Percentiles rank a stretch among this genome's conserved stretches.
phyloP scores from a whole-genome alignment of 2,113 vertebrate genomes.

The Laterallus jamaicensis region DNA sequence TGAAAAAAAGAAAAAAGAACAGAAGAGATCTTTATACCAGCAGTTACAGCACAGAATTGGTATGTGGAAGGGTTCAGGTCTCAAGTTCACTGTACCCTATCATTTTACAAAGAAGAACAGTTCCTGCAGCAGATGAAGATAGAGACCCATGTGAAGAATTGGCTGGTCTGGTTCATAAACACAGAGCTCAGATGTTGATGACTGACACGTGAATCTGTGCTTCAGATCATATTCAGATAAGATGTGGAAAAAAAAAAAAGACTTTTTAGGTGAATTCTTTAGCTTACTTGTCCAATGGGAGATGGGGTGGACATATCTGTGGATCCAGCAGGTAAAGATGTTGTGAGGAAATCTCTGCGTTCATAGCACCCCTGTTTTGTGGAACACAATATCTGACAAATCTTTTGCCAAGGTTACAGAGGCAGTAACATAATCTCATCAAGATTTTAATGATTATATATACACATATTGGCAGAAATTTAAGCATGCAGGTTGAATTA shows the following conservation, averaged over 20 bases:
- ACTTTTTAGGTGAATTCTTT: not conserved
- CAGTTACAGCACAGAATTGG: not conserved
- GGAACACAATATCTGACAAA: not conserved
- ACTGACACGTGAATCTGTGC: not conserved
- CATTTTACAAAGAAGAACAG: not conserved
- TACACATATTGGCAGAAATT: not conserved
- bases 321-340: not conserved
- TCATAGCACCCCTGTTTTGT: not conserved
- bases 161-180: not conserved
- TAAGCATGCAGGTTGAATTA: not conserved
- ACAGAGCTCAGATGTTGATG: not conserved
- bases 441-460: not conserved
- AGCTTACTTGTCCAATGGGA: not conserved
- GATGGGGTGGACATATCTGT: not conserved
- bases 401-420: not conserved
- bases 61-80: not conserved
- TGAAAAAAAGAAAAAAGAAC: not conserved
- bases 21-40: not conserved
- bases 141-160: not conserved
- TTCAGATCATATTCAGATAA: not conserved
- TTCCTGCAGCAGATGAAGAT: not conserved
- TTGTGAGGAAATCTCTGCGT: not conserved
- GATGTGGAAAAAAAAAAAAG: not conserved
- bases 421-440: not conserved
- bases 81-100: not conserved